Conservation (phyloP, 2,888 invertebrate species). For the Trimorus sp. region DNA sequence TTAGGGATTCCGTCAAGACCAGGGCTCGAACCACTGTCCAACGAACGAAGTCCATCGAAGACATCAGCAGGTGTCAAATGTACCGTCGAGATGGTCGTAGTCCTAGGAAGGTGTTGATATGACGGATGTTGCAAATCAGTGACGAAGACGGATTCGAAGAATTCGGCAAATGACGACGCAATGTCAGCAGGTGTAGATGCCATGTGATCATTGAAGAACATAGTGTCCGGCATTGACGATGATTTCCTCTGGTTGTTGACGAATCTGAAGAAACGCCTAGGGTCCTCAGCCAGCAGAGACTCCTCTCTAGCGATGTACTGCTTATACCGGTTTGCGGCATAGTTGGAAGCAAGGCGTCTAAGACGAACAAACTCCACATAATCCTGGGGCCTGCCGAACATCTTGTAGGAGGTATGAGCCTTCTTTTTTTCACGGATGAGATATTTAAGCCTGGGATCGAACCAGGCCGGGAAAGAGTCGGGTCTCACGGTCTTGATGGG, state of each 20-base stretch:
- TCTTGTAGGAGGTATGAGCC: neutral
- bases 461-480: neutral
- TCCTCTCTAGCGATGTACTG: neutral
- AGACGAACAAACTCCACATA: neutral
- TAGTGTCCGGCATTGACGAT: neutral
- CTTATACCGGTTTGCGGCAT: neutral
- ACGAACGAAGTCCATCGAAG: neutral
- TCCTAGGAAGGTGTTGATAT: neutral
- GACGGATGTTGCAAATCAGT: neutral
- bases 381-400: neutral
- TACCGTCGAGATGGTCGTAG: neutral
- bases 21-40: neutral
- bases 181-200: neutral
- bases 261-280: neutral
- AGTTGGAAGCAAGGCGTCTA: neutral
- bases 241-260: neutral
- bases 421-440: neutral
- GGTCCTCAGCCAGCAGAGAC: neutral
- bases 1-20: constrained; percentile 4
- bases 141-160: neutral
- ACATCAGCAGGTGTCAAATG: neutral
- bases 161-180: neutral
- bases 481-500: neutral
- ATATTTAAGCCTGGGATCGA: neutral
- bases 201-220: neutral